Evolutionary conservation across 2,888 invertebrate species (phyloP).

Genomic region (Drosophila diplacantha): DNA sequence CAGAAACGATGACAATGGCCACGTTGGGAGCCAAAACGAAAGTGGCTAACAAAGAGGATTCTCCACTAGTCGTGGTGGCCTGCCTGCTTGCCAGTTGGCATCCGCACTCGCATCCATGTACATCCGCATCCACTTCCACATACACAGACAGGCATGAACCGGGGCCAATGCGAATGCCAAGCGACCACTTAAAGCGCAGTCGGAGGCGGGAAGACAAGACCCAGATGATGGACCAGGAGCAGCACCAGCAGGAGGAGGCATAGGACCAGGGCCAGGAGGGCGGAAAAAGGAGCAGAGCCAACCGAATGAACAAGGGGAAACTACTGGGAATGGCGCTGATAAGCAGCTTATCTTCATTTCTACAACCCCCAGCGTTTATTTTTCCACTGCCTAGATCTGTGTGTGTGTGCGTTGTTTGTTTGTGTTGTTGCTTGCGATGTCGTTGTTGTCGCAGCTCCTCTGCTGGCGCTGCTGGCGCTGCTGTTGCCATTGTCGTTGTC

Average conservation of each 20-base stretch:
- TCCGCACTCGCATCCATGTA: constrained; percentile 39
- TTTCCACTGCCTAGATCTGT: constrained; percentile 48
- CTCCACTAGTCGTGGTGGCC: constrained; percentile 31
- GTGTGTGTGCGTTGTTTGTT: constrained; percentile 40
- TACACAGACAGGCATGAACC: constrained; percentile 21
- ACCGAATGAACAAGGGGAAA: constrained; percentile 34
- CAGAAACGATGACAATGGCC: constrained; percentile 49
- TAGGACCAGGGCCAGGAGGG: neutral
- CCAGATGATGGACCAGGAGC: constrained; percentile 14
- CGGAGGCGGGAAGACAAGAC: constrained; percentile 30
- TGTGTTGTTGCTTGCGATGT: constrained; percentile 30
- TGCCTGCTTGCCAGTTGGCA: constrained; percentile 52
- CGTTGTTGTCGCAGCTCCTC: constrained; percentile 37
- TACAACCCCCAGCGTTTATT: constrained; percentile 69
- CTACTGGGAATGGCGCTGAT: constrained; percentile 66
- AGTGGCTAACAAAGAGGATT: constrained; percentile 24
- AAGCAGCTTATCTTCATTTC: constrained; percentile 72
- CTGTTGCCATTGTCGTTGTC: constrained; percentile 38
- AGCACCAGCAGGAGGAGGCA: constrained; percentile 10
- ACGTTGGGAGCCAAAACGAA: constrained; percentile 49
- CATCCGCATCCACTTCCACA: constrained; percentile 47
- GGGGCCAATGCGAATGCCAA: constrained; percentile 50
- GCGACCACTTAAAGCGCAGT: constrained; percentile 54
- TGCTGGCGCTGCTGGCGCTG: constrained; percentile 47
- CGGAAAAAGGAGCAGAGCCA: neutral